Conservation (phyloP, 1,140 invertebrate genomes). For the Lasioglossum albipes region DNA sequence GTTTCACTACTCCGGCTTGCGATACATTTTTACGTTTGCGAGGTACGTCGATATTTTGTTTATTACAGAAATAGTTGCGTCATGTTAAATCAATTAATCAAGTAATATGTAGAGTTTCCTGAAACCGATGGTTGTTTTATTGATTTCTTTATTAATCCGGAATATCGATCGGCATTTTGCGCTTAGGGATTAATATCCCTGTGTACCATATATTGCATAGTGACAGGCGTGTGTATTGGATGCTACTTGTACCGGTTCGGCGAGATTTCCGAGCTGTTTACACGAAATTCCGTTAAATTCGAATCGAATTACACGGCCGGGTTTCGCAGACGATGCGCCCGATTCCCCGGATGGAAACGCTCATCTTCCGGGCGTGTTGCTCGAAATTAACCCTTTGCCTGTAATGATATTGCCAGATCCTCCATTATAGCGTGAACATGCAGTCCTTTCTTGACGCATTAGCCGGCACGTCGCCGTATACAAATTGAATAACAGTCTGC, state of each 20-base stretch:
- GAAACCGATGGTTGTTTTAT: too few species aligned
- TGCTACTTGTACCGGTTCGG: background rate
- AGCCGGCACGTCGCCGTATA: constrained; percentile 44
- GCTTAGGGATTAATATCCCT: background rate
- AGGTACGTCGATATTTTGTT: too few species aligned
- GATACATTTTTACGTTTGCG: too few species aligned
- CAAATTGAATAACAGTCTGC: constrained; percentile 56
- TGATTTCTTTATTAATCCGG: too few species aligned
- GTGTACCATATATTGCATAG: background rate
- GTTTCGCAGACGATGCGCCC: background rate
- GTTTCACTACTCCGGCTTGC: too few species aligned
- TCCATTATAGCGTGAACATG: constrained; percentile 32
- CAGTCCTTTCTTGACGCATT: constrained; percentile 44
- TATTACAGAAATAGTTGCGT: too few species aligned
- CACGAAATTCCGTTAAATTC: constrained; percentile 16
- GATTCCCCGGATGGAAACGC: constrained; percentile 32
- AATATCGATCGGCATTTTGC: background rate
- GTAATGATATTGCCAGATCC: constrained; percentile 47
- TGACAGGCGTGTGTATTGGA: too few species aligned
- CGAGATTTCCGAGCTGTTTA: constrained; percentile 25
- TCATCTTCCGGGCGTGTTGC: constrained; percentile 37
- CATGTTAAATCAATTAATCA: too few species aligned
- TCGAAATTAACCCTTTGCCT: constrained; percentile 49
- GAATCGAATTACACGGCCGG: constrained; percentile 2
- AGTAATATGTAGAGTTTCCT: too few species aligned